phyloP scores from a whole-genome alignment of 2,888 invertebrate species.

The Ochropleura plecta region DNA sequence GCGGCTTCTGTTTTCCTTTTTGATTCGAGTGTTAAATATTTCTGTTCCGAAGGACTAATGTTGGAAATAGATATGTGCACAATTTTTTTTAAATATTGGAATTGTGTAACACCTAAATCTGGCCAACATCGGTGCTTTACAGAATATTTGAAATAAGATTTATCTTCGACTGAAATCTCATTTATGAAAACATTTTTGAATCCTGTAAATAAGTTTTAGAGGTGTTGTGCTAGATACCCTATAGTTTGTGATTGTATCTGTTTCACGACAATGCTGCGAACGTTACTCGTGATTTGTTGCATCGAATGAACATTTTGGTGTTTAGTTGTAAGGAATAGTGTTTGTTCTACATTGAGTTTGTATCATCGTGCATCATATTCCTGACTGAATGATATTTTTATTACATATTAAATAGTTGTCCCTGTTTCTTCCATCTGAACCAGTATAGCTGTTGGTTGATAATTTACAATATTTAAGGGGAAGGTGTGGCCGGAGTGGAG shows the following conservation, averaged over 20 bases:
- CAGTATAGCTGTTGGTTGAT: too few relatives aligned
- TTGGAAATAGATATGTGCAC: neutral
- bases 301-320: conserved; percentile 75
- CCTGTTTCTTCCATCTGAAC: too few relatives aligned
- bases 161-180: neutral
- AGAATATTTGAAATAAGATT: conserved; percentile 18
- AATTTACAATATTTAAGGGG: too few relatives aligned
- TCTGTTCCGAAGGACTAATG: conserved; percentile 31
- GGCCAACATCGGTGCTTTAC: neutral
- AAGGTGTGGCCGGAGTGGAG: too few relatives aligned
- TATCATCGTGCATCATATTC: neutral
- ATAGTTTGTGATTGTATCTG: conserved; percentile 38
- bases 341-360: conserved; percentile 69
- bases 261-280: conserved; percentile 61
- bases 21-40: neutral
- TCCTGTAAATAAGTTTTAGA: conserved; percentile 49
- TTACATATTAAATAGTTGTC: too few relatives aligned
- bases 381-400: too few relatives aligned
- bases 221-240: conserved; percentile 39
- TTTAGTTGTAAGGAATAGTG: conserved; percentile 78
- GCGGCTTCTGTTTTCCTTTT: conserved; percentile 16
- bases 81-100: too few relatives aligned
- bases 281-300: conserved; percentile 66
- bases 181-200: conserved; percentile 26
- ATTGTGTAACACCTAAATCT: neutral